Percentiles rank a stretch among this genome's conserved stretches.
Conservation (phyloP, 2,888 invertebrate species). For the Tholera decimalis region DNA sequence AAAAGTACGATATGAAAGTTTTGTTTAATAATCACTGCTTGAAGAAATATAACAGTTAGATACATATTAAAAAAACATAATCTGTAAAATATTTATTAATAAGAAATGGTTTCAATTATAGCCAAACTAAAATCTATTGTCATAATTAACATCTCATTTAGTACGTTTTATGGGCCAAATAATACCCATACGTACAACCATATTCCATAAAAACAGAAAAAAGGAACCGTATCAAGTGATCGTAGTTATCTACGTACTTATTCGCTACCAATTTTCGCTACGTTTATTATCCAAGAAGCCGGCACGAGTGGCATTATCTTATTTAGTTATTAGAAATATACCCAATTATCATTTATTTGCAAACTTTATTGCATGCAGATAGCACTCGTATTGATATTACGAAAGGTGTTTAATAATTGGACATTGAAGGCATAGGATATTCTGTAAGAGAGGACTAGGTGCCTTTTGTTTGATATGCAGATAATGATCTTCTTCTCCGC, state of each 20-base stretch:
- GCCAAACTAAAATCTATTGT: too few relatives aligned
- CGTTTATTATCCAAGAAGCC: slow-evolving; percentile 20
- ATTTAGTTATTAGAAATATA: slow-evolving; percentile 30
- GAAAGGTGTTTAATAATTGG: slow-evolving; percentile 28
- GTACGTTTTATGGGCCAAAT: too few relatives aligned
- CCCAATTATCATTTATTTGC: slow-evolving; percentile 34
- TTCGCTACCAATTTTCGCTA: slow-evolving; percentile 16
- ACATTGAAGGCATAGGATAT: not conserved
- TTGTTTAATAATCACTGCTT: too few relatives aligned
- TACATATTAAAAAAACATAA: too few relatives aligned
- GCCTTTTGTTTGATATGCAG: too few relatives aligned
- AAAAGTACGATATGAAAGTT: too few relatives aligned
- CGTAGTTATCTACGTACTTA: not conserved
- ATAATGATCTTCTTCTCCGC: too few relatives aligned
- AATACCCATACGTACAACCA: too few relatives aligned
- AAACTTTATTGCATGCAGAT: slow-evolving; percentile 29
- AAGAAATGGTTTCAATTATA: too few relatives aligned
- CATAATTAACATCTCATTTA: not conserved
- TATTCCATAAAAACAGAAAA: not conserved
- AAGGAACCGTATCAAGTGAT: not conserved
- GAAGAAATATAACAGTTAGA: too few relatives aligned
- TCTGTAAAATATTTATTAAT: too few relatives aligned
- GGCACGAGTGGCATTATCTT: slow-evolving; percentile 16
- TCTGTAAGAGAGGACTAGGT: not conserved
- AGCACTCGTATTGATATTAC: slow-evolving; percentile 4